Base-by-base conservation (phyloP, 2,888 invertebrate species). In the Cylindroiulus punctatus region DNA sequence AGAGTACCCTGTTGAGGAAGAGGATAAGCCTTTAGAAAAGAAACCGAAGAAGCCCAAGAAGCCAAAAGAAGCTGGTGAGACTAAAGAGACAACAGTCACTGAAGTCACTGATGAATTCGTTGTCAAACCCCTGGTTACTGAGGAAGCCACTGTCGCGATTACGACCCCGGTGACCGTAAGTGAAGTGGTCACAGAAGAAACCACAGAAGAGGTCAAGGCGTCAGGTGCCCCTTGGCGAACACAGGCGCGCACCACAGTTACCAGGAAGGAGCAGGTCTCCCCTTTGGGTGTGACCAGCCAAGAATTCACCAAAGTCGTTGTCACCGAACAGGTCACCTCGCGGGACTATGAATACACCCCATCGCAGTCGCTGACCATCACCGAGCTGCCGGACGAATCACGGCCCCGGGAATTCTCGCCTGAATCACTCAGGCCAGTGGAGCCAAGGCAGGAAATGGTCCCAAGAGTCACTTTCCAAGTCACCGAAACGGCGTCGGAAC, bases 181-280 rank as follows among this genome's bases (percentile, higher is more conserved):
- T 17, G 82, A 82, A 82, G 36, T 82, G n/a, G 36, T 82, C n/a
- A 82, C 82, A 10, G 82, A 82, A 82, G 40, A 42, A 36, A 82
- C 82, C n/a, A 36, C 42, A 8, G 82, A 82, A 36, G 81, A 81
- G 30, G 81, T 81, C 4, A 30, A 81, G 36, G 42, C 82, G 8
- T 17, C n/a, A 1, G 42, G 40, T 30, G 82, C 82, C 10, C 82
- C 82, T 36, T 82, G 82, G 82, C 82, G 82, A n/a, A 5, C 36
- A 1, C 36, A 82, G 36, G 82, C 42, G 1, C 82, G 42, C n/a
- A 82, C 82, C 12, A 42, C 82, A 36, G 82, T 82, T 22, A 82
- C 82, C 22, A 36, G 17, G 26, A 36, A 42, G 42, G n/a, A 36
- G n/a, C 3, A 40, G 2, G 82, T 82, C 10, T 40, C 82, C 12